A percentile compares a stretch with the other conserved stretches of the same genome.
phyloP scores from a whole-genome alignment of 2,113 vertebrate genomes.

The Perca schrenkii region DNA sequence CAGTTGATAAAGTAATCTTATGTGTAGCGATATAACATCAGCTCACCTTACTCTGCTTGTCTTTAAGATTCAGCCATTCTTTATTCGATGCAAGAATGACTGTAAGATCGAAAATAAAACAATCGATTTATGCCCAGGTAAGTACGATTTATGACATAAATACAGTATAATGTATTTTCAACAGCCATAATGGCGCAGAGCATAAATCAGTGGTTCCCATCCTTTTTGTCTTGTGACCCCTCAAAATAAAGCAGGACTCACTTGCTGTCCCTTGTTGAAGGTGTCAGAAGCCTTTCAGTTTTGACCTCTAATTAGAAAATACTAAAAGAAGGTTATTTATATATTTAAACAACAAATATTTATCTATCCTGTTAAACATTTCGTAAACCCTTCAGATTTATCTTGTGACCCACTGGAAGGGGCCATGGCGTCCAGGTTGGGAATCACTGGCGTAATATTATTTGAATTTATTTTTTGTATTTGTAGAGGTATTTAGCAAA shows the following conservation, averaged over 20 bases:
- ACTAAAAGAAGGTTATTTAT: not conserved
- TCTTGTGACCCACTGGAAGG: not conserved
- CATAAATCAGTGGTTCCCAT: not conserved
- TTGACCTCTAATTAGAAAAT: not conserved
- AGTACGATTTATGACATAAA: conserved; percentile 43
- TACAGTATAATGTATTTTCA: not conserved
- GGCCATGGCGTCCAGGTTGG: not conserved
- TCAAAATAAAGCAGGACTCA: not conserved
- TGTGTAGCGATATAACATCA: not conserved
- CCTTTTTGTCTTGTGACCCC: not conserved
- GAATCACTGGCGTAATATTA: not conserved
- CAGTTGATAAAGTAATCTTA: not conserved
- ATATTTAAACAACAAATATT: too few species aligned
- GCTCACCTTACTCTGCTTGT: not conserved
- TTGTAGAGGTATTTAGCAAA: not conserved
- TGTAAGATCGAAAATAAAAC: conserved; percentile 50
- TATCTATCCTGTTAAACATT: not conserved
- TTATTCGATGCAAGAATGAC: conserved; percentile 69
- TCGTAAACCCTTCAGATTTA: not conserved
- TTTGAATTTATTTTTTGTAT: not conserved
- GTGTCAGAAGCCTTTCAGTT: not conserved
- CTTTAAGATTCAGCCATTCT: conserved; percentile 79
- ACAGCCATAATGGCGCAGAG: not conserved
- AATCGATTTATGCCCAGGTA: conserved; percentile 61
- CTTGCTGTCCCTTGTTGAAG: not conserved